Percentiles rank a stretch among this genome's conserved stretches.
phyloP scores from a whole-genome alignment of 2,797 vertebrate species.

The Hephaestus fuliginosus region DNA sequence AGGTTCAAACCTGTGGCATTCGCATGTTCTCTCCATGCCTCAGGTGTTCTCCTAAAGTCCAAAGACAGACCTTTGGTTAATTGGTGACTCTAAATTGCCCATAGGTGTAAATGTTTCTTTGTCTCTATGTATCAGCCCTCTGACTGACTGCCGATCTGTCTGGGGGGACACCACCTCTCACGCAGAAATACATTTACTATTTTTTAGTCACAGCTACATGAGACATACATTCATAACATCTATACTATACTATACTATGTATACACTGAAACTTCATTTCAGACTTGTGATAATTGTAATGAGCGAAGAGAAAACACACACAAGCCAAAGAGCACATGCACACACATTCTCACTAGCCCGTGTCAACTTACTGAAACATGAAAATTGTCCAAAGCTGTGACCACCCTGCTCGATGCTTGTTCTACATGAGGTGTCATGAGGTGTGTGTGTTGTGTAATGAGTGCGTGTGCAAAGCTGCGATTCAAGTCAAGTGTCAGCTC shows the following conservation, averaged over 20 bases:
- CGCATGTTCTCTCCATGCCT: background rate
- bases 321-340: background rate
- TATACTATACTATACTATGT: background rate
- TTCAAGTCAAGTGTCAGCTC: constrained; percentile 4
- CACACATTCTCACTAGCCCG: too few relatives aligned
- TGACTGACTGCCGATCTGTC: background rate
- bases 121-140: background rate
- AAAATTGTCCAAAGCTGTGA: background rate
- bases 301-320: background rate
- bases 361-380: constrained; percentile 1
- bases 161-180: background rate
- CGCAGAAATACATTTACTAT: background rate
- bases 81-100: background rate
- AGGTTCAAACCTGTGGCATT: background rate
- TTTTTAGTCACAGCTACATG: background rate
- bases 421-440: background rate
- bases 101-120: background rate
- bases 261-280: background rate
- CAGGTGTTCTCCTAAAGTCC: background rate
- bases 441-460: background rate
- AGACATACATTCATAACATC: constrained; percentile 1
- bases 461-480: background rate
- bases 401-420: background rate
- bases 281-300: background rate
- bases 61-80: background rate